Evolutionary conservation across 2,113 vertebrate species (phyloP).

Genomic region (Saguinus midas): DNA sequence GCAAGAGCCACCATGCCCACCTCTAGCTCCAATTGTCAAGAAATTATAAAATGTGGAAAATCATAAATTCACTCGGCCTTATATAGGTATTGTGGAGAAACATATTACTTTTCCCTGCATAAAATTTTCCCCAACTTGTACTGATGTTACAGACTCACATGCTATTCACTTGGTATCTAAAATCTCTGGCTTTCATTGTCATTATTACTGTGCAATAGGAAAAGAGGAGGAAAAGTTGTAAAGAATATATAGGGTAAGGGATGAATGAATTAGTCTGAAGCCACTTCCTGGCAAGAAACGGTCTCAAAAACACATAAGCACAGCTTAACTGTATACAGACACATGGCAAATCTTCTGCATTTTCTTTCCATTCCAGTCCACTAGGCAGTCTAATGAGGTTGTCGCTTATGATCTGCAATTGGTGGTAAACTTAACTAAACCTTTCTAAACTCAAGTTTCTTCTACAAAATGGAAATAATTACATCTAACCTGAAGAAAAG

Average conservation of each 20-base stretch:
- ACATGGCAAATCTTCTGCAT: background rate
- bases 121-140: background rate
- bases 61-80: background rate
- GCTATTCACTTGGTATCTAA: background rate
- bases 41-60: background rate
- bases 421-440: background rate
- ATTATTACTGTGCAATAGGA: background rate
- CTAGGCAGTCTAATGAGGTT: background rate
- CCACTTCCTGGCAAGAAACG: background rate
- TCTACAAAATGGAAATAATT: slow-evolving; percentile 6
- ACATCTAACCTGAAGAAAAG: background rate
- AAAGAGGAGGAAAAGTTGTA: background rate
- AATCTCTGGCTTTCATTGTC: background rate
- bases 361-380: background rate
- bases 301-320: background rate
- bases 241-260: background rate
- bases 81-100: background rate
- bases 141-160: background rate
- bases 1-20: too few relatives aligned
- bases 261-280: background rate
- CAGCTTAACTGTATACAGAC: background rate
- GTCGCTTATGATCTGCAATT: background rate
- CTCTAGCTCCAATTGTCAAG: background rate
- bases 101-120: background rate
- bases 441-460: background rate